phyloP scores from a whole-genome alignment of 92 coral and sea anemone species.

The Phenganax marumi region DNA sequence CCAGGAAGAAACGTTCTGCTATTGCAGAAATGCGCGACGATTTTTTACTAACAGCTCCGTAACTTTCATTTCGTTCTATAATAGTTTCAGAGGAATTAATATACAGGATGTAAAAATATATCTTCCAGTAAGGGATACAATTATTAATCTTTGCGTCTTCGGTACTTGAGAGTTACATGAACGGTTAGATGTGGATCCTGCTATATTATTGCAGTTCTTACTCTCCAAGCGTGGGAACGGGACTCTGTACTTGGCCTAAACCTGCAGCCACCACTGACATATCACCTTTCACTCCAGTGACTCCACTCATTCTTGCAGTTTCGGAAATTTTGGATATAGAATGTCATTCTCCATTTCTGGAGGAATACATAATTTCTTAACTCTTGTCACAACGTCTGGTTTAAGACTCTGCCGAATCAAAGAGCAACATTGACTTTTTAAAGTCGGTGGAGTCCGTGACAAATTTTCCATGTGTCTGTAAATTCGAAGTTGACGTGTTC shows the following conservation, averaged over 20 bases:
- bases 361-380: constrained; percentile 34
- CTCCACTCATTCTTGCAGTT: constrained; percentile 25
- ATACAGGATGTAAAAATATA: neutral
- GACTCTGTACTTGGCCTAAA: constrained; percentile 9
- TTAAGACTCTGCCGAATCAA: constrained; percentile 73
- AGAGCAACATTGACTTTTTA: constrained; percentile 82
- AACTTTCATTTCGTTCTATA: neutral
- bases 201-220: neutral
- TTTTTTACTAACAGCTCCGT: neutral
- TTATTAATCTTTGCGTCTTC: neutral
- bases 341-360: constrained; percentile 30
- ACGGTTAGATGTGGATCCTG: neutral
- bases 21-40: neutral
- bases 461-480: constrained; percentile 71
- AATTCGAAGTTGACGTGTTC: constrained; percentile 75
- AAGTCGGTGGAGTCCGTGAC: constrained; percentile 76
- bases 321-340: constrained; percentile 29
- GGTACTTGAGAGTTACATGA: neutral
- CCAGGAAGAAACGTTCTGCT: too few relatives aligned
- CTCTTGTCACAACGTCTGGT: constrained; percentile 63
- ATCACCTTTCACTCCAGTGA: neutral
- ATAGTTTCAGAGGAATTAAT: too few relatives aligned
- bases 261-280: neutral
- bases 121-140: constrained; percentile 8
- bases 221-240: constrained; percentile 16